Conservation (phyloP, 2,113 vertebrate species). For the Motacilla alba region DNA sequence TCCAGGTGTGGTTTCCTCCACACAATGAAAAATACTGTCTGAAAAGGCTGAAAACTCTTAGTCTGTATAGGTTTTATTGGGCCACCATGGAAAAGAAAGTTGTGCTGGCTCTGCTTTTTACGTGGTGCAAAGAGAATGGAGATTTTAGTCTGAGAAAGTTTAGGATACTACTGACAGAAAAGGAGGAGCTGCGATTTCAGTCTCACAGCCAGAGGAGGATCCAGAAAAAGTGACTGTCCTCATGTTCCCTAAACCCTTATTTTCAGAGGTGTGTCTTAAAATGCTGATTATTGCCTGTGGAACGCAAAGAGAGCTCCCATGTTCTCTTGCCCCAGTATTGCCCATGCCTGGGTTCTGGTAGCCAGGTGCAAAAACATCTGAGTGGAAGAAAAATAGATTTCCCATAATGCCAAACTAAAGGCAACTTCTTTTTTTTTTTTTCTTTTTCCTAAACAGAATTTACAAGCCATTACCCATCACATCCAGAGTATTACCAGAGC, state of each 20-base stretch:
- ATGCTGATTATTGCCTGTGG: neutral
- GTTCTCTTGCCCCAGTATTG: neutral
- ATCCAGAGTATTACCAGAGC: neutral
- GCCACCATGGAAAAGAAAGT: neutral
- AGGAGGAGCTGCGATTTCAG: neutral
- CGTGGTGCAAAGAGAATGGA: accelerated
- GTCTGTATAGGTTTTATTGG: neutral
- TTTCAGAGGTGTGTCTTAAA: neutral
- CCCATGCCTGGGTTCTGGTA: neutral
- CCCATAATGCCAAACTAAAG: neutral
- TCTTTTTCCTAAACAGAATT: neutral
- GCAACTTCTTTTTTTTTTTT: neutral
- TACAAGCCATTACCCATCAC: constrained; percentile 11
- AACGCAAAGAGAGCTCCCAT: neutral
- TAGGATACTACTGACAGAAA: neutral
- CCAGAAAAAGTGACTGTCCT: neutral
- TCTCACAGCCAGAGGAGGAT: neutral
- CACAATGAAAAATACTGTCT: neutral
- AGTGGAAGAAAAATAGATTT: neutral
- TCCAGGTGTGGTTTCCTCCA: neutral
- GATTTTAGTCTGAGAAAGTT: neutral
- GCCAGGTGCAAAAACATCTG: neutral
- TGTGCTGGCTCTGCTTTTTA: neutral
- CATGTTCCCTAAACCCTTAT: neutral
- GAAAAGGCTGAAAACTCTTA: neutral